A percentile compares a stretch with the other conserved stretches of the same genome.
phyloP scores from a whole-genome alignment of 1,140 invertebrate genomes.

The Ceratina japonica region DNA sequence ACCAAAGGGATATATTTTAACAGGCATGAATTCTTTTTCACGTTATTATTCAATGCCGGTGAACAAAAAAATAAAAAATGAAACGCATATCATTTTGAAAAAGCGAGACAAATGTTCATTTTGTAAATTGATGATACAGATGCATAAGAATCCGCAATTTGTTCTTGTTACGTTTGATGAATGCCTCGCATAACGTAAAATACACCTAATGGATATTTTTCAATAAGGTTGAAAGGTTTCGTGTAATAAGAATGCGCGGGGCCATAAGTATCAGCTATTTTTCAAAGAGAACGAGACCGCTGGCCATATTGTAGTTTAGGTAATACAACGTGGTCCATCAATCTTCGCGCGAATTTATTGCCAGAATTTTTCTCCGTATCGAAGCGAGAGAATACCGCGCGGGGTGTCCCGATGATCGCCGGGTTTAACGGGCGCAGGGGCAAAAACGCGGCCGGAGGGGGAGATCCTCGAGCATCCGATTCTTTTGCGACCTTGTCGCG shows the following conservation, averaged over 20 bases:
- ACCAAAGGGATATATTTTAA: no score
- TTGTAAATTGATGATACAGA: no score
- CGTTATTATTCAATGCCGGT: no score
- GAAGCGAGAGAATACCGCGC: constrained; percentile 16
- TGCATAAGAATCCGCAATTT: no score
- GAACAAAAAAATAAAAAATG: no score
- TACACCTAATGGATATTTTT: no score
- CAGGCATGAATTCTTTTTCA: no score
- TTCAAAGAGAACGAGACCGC: constrained; percentile 29
- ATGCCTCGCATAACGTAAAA: no score
- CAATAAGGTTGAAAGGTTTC: neutral
- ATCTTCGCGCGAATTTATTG: constrained; percentile 38
- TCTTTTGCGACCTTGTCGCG: neutral
- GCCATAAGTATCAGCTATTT: constrained; percentile 16
- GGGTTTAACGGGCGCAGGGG: constrained; percentile 19
- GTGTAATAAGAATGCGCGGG: constrained; percentile 18
- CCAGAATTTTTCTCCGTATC: constrained; percentile 34
- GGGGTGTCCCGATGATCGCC: neutral
- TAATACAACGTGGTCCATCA: constrained; percentile 35
- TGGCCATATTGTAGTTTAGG: constrained; percentile 20
- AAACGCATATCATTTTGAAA: no score
- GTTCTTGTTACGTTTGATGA: no score
- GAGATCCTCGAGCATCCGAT: neutral
- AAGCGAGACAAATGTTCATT: no score
- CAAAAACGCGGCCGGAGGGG: neutral